Percentiles rank a stretch among this genome's conserved stretches.
phyloP scores from a whole-genome alignment of 2,888 invertebrate genomes.

The Ametastegia equiseti region DNA sequence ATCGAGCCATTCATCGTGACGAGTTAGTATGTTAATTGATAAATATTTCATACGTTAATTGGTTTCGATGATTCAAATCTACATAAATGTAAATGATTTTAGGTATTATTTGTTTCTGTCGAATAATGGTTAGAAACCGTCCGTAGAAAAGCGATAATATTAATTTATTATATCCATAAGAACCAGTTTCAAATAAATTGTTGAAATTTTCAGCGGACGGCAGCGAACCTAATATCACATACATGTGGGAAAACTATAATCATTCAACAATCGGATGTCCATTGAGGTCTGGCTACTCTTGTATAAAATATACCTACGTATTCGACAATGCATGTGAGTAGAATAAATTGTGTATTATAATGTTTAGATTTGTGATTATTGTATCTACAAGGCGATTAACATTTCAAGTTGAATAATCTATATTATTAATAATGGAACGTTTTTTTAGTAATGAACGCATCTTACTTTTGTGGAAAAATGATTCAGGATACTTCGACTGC shows the following conservation, averaged over 20 bases:
- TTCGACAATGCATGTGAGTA: constrained; percentile 63
- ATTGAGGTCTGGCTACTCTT: constrained; percentile 59
- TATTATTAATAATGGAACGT: constrained; percentile 23
- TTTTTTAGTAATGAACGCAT: constrained; percentile 64
- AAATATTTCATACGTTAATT: background rate
- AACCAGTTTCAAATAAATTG: background rate
- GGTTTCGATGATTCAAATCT: background rate
- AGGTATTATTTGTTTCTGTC: background rate
- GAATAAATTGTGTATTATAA: background rate
- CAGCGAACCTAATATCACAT: constrained; percentile 56
- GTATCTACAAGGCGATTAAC: background rate
- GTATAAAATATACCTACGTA: constrained; percentile 62
- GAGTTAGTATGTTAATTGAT: constrained; percentile 51
- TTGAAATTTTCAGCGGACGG: constrained; percentile 49
- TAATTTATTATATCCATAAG: background rate
- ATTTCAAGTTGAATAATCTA: background rate
- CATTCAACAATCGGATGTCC: constrained; percentile 56
- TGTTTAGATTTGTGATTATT: background rate
- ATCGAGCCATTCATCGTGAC: constrained; percentile 53
- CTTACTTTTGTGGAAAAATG: constrained; percentile 70
- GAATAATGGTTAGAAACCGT: background rate
- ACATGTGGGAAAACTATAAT: constrained; percentile 59
- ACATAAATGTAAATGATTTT: background rate
- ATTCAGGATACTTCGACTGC: constrained; percentile 61
- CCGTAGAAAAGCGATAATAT: background rate